Evolutionary conservation across 2,797 vertebrate genomes (phyloP), one percentile per base, ranked within the genome.

Genomic region (Galagoides demidoff): DNA sequence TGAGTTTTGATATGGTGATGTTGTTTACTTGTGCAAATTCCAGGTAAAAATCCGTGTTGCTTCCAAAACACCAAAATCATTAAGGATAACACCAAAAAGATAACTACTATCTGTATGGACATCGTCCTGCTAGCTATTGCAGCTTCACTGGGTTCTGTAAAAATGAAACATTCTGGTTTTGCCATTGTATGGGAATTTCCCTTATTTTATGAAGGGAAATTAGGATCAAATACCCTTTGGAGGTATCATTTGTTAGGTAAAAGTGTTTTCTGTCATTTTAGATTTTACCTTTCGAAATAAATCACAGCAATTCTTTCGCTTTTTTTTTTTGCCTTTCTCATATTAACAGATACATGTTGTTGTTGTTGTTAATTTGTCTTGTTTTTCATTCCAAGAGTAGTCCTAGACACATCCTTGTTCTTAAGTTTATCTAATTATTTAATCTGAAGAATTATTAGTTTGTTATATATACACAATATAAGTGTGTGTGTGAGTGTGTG

Each of bases 271-370:
- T 13, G 29, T 55, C 73, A 39, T 66, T 92, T 85, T 10, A n/a
- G 70, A 52, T 85, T 89, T 57, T 74, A 91, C 90, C 95, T 92
- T 92, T 63, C 43, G 77, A 92, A 88, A 22, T 90, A 90, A 92
- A 64, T 39, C 4, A 74, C 23, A 8, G 22, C 39, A 90, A 71
- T 86, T 92, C 17, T 37, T 89, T 52, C 49, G 16, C 45, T 63
- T 17, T 81, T n/a, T 29, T 74, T 13, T 27, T 20, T 57, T 39
- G 19, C 37, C 57, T 55, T 92, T 92, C 81, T n/a, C 20, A 34
- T 77, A 64, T 49, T 79, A 59, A 74, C 20, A 83, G 9, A 19
- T 57, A 66, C 14, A 17, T 83, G 57, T 89, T 73, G 39, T 39
- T 91, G 45, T 23, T 77, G 19, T n/a, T 84, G 43, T 87, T 92